Base-by-base conservation (phyloP, 2,888 invertebrate species). In the Belgica antarctica region DNA sequence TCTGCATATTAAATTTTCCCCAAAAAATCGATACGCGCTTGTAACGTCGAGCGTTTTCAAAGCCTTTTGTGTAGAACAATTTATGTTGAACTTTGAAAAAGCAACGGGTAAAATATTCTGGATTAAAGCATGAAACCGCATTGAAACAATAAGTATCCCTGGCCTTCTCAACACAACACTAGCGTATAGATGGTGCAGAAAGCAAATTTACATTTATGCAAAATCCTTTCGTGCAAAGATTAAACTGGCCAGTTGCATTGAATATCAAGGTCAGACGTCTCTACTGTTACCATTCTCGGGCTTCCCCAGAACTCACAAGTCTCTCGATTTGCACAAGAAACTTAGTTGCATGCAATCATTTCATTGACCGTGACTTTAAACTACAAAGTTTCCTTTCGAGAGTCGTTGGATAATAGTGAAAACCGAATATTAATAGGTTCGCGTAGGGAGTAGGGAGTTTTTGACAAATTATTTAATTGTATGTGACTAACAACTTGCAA, bases 111-210 rank as follows among this genome's bases (percentile, higher is more conserved):
- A n/a, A n/a, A n/a, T n/a, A n/a, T n/a, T n/a, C n/a, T n/a, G n/a
- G n/a, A n/a, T n/a, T n/a, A n/a, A n/a, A n/a, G n/a, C n/a, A n/a
- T n/a, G n/a, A n/a, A n/a, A n/a, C n/a, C n/a, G 34, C 34, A 31
- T 8, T 31, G 34, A 31, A 8, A 31, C 5, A 31, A 31, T 31
- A 31, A 41, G 22, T 31, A 31, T 52, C 52, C 52, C 22, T 52
- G 52, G 52, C 52, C 52, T 52, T 52, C 52, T 52, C 52, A 52
- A 52, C 41, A 15, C 10, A n/a, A 15, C 41, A 41, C 34, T 31
- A 31, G 12, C 34, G 12, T 31, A 31, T 31, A 31, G 12, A 52
- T 22, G 52, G 19, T 52, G n/a, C n/a, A 22, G 22, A 52, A 19
- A 52, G 52, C 19, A 52, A 52, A 52, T 52, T 52, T 19, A 52